phyloP scores from a whole-genome alignment of 2,797 vertebrate genomes.

The Chelon labrosus region DNA sequence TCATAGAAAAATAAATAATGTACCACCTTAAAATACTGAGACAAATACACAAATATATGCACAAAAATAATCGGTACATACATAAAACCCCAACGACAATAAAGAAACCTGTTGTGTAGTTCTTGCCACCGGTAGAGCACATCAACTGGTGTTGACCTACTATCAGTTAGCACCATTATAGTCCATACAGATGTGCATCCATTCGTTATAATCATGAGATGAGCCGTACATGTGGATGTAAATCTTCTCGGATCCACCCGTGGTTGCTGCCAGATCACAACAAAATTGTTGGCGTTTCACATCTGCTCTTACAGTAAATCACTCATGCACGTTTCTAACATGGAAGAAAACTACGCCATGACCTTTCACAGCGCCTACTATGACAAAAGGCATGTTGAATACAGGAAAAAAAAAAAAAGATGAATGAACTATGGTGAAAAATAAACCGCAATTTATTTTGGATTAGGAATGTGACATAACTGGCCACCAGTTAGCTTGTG shows the following conservation, averaged over 20 bases:
- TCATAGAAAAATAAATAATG: conserved; percentile 84
- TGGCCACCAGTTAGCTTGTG: conserved; percentile 56
- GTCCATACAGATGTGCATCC: conserved; percentile 57
- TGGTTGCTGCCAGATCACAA: conserved; percentile 47
- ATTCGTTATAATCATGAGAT: conserved; percentile 36
- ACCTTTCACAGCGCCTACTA: conserved; percentile 47
- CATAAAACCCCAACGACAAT: conserved; percentile 63
- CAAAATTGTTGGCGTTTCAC: conserved; percentile 47
- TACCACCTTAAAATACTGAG: conserved; percentile 78
- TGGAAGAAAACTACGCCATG: conserved; percentile 21
- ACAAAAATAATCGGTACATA: conserved; percentile 61
- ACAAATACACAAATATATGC: conserved; percentile 80
- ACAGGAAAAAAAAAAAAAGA: conserved; percentile 34
- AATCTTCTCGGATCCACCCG: conserved; percentile 21
- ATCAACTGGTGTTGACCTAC: conserved; percentile 49
- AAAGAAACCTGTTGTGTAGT: conserved; percentile 74
- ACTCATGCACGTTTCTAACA: conserved; percentile 33
- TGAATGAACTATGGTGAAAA: conserved; percentile 26
- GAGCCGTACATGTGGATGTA: conserved; percentile 44
- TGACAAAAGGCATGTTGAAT: conserved; percentile 38
- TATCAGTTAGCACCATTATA: conserved; percentile 64
- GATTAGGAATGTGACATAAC: conserved; percentile 78
- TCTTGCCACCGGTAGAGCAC: conserved; percentile 60
- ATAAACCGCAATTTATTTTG: conserved; percentile 29
- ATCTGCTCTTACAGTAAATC: conserved; percentile 37